Conservation (phyloP, 30 jellyfish, hydroid and myxozoan genomes). For the Hydra vulgaris region DNA sequence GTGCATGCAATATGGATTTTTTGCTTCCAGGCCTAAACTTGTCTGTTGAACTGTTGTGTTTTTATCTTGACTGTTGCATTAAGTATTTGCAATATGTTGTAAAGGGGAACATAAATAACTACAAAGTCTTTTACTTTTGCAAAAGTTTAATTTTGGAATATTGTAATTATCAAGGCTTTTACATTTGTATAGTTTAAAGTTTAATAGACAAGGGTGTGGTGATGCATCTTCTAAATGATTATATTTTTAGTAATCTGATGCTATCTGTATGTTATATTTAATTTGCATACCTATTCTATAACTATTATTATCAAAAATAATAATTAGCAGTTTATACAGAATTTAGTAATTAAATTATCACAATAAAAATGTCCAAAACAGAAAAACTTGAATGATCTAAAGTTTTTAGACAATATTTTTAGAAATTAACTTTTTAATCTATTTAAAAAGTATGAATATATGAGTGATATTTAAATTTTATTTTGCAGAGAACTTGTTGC, state of each 20-base stretch:
- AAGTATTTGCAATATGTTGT: conserved; percentile 20
- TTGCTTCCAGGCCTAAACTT: not conserved
- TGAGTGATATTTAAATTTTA: too few relatives aligned
- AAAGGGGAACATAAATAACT: conserved; percentile 28
- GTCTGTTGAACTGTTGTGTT: conserved; percentile 2
- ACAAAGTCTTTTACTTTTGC: not conserved
- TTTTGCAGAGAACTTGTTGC: too few relatives aligned
- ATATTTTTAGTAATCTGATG: conserved; percentile 31
- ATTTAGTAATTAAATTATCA: too few relatives aligned
- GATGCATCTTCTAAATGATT: conserved; percentile 19
- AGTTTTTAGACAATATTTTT: too few relatives aligned
- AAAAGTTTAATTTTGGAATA: not conserved
- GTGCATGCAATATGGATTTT: conserved; percentile 13
- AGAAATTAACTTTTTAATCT: too few relatives aligned
- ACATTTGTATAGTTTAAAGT: not conserved
- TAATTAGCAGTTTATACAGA: too few relatives aligned
- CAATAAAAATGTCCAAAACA: too few relatives aligned
- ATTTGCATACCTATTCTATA: too few relatives aligned
- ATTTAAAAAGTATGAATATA: too few relatives aligned
- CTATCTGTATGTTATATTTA: too few relatives aligned
- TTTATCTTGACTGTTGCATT: conserved; percentile 25
- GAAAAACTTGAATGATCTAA: too few relatives aligned
- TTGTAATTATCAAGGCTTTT: not conserved
- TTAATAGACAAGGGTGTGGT: not conserved
- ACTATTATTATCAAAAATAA: too few relatives aligned